phyloP scores from a whole-genome alignment of 1,140 invertebrate genomes.

The Diorhabda carinulata region DNA sequence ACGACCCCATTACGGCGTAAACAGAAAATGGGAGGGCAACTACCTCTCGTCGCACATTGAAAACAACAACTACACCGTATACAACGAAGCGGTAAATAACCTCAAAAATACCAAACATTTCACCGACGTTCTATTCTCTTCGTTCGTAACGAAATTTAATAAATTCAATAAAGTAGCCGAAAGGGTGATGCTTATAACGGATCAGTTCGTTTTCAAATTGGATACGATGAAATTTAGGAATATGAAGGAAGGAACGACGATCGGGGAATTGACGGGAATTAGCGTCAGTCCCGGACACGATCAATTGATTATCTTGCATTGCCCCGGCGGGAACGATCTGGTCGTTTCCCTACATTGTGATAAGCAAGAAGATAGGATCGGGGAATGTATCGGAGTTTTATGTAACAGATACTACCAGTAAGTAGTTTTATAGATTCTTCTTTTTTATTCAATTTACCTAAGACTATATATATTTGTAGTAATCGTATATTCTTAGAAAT shows the following conservation, averaged over 20 bases:
- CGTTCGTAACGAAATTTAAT: slow-evolving; percentile 62
- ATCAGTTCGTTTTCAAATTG: slow-evolving; percentile 84
- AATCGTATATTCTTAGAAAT: too few species aligned
- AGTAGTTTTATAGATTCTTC: slow-evolving; percentile 44
- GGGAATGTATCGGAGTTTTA: slow-evolving; percentile 85
- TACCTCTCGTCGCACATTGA: slow-evolving; percentile 76
- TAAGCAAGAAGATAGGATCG: slow-evolving; percentile 68
- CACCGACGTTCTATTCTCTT: slow-evolving; percentile 61
- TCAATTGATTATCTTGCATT: slow-evolving; percentile 86
- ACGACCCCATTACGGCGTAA: slow-evolving; percentile 77
- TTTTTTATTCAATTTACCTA: not conserved
- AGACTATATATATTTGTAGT: not conserved
- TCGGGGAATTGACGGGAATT: slow-evolving; percentile 64
- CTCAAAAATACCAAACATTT: slow-evolving; percentile 70
- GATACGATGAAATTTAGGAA: slow-evolving; percentile 82
- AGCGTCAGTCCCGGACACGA: slow-evolving; percentile 79
- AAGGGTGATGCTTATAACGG: slow-evolving; percentile 83
- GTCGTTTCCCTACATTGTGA: slow-evolving; percentile 68
- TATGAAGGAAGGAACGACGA: slow-evolving; percentile 68
- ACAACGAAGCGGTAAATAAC: slow-evolving; percentile 64
- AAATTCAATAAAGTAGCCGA: slow-evolving; percentile 85
- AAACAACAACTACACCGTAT: slow-evolving; percentile 70
- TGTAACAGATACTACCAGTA: slow-evolving; percentile 70
- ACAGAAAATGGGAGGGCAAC: slow-evolving; percentile 86
- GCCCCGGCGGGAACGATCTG: slow-evolving; percentile 85